Conservation (phyloP, 2,113 vertebrate genomes). For the Pholis gunnellus region DNA sequence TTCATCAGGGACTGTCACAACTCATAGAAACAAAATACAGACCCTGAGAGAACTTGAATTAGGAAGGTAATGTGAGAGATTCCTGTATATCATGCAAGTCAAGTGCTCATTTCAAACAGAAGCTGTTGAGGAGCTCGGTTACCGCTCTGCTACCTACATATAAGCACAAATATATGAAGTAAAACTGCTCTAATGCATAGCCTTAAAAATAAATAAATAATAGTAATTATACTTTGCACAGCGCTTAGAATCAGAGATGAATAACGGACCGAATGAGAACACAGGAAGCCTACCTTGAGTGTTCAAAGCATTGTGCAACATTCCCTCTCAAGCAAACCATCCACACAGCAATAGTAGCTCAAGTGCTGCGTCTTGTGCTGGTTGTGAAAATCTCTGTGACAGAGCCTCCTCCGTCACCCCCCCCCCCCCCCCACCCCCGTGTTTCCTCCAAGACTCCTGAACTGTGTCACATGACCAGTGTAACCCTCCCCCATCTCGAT, state of each 20-base stretch:
- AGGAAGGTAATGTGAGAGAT: not conserved
- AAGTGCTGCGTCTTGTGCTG: constrained; percentile 49
- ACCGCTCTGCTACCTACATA: constrained; percentile 5
- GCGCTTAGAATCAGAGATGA: constrained; percentile 2
- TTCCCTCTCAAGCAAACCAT: constrained; percentile 60
- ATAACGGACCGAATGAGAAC: not conserved
- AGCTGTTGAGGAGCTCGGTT: not conserved
- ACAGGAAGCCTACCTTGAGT: constrained; percentile 71
- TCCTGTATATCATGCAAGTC: constrained; percentile 27
- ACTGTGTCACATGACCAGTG: constrained; percentile 69
- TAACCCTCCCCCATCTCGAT: constrained; percentile 65
- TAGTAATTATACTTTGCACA: not conserved
- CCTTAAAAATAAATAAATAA: not conserved
- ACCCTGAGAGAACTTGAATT: not conserved
- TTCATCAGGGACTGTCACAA: constrained; percentile 19
- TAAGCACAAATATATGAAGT: not conserved
- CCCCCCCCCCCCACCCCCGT: constrained; percentile 45
- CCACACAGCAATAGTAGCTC: constrained; percentile 50
- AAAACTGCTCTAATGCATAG: not conserved
- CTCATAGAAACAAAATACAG: constrained; percentile 4
- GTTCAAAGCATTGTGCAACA: constrained; percentile 69
- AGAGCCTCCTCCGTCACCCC: constrained; percentile 15
- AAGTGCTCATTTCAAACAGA: constrained; percentile 19
- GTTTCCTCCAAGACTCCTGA: constrained; percentile 77
- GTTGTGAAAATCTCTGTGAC: constrained; percentile 70